Percentiles rank a stretch among this genome's conserved stretches.
These are phyloP conservation scores for Holcopasites calliopsidis DNA, from an alignment of 1,140 invertebrate genomes.

Conservation along the genomic window DNA sequence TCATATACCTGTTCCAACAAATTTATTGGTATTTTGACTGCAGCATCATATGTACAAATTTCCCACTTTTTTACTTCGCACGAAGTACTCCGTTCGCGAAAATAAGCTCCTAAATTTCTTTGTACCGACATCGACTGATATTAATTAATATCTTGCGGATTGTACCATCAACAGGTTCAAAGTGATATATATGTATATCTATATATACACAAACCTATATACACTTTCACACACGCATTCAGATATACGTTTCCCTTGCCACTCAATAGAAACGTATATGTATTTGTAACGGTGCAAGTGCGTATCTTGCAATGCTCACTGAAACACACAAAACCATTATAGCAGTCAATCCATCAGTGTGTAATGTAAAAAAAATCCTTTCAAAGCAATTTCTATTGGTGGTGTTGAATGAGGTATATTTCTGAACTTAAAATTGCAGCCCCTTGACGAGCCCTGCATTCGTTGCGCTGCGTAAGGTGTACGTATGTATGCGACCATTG, in stretches of 20 bases:
- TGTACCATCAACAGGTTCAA: conserved; percentile 26
- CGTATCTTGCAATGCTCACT: conserved; percentile 24
- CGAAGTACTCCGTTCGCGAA: conserved; percentile 14
- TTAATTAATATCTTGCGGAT: conserved; percentile 5
- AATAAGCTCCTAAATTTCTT: conserved; percentile 25
- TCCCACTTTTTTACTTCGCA: conserved; percentile 20
- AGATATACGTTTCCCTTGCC: conserved; percentile 39
- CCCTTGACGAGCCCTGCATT: conserved; percentile 68
- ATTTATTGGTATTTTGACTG: conserved; percentile 43
- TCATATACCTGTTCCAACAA: conserved; percentile 63
- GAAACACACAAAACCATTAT: conserved; percentile 7
- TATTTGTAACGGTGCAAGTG: conserved; percentile 14
- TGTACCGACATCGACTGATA: conserved; percentile 31
- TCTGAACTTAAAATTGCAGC: conserved; percentile 59
- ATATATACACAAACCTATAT: conserved; percentile 1
- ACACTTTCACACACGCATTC: conserved; percentile 1
- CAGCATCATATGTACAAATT: conserved; percentile 37
- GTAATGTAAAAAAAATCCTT: conserved; percentile 23
- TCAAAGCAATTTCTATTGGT: conserved; percentile 9
- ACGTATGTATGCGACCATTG: conserved; percentile 66
- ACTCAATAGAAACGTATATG: conserved; percentile 33
- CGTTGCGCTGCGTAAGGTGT: conserved; percentile 57
- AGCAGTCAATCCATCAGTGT: conserved; percentile 42
- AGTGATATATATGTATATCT: conserved; percentile 27
- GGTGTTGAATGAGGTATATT: conserved; percentile 65